Evolutionary conservation across 2,797 vertebrate species (phyloP).

Genomic region (Sylvilagus floridanus): DNA sequence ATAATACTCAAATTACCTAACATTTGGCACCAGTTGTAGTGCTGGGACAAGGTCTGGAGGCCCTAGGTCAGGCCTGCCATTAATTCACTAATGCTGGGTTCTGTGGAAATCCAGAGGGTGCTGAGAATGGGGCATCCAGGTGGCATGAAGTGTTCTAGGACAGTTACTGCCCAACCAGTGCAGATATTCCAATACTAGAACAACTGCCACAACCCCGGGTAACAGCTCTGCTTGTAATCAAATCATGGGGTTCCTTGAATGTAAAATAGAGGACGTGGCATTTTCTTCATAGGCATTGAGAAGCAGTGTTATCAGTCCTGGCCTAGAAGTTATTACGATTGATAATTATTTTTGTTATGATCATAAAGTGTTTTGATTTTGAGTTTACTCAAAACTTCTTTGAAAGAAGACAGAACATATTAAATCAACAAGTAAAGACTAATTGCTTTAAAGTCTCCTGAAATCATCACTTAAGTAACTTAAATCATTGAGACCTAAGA

Average conservation of each 20-base stretch:
- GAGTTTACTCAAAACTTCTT: background rate
- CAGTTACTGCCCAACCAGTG: background rate
- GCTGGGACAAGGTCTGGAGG: background rate
- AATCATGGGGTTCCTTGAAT: background rate
- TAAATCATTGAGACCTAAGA: background rate
- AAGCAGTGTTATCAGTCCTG: background rate
- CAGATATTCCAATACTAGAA: background rate
- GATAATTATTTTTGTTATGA: background rate
- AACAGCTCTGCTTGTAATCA: background rate
- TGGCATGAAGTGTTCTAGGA: background rate
- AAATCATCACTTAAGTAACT: background rate
- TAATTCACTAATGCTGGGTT: background rate
- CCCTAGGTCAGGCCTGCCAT: background rate
- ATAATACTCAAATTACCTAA: background rate
- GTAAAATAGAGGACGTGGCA: background rate
- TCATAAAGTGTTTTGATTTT: background rate
- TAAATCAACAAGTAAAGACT: background rate
- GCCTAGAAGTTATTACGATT: background rate
- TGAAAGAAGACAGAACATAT: too few species aligned
- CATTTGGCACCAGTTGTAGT: background rate
- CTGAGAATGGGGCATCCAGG: accelerated
- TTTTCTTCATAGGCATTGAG: background rate
- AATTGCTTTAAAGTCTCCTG: background rate
- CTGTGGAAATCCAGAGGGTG: background rate
- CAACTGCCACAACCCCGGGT: background rate